Conservation (phyloP, 2,797 vertebrate species). For the Toxotes lorentzi region DNA sequence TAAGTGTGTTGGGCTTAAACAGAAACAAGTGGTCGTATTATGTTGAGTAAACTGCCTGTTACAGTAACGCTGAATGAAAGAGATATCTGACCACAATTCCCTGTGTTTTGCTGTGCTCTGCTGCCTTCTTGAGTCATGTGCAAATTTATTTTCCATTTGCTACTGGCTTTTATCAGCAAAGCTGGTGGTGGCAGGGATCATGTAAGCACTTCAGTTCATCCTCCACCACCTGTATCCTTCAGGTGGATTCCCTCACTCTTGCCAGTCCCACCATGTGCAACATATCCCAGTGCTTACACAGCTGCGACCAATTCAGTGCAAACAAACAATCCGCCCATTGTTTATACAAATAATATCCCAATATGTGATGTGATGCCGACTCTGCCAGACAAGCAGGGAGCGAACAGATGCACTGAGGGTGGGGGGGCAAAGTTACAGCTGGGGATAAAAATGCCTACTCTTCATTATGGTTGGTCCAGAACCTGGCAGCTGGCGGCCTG, state of each 20-base stretch:
- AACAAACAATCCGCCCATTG: constrained; percentile 79
- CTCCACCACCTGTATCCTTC: constrained; percentile 70
- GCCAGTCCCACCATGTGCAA: constrained; percentile 25
- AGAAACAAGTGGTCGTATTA: constrained; percentile 63
- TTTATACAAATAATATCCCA: constrained; percentile 80
- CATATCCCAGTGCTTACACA: constrained; percentile 54
- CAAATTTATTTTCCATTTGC: constrained; percentile 51
- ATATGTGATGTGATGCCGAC: constrained; percentile 70
- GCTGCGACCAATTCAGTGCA: constrained; percentile 61
- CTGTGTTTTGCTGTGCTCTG: constrained; percentile 54
- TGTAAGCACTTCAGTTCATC: constrained; percentile 7
- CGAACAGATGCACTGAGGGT: constrained; percentile 72
- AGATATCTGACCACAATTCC: constrained; percentile 57
- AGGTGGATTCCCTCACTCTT: constrained; percentile 57
- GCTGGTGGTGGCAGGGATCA: constrained; percentile 4
- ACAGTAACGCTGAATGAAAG: constrained; percentile 46
- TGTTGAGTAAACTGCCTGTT: constrained; percentile 53
- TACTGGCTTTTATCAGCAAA: constrained; percentile 24
- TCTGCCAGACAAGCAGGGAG: constrained; percentile 73
- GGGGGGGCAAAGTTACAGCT: constrained; percentile 58
- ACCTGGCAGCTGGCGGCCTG: constrained; percentile 72
- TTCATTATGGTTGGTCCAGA: constrained; percentile 80
- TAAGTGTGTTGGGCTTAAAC: constrained; percentile 50
- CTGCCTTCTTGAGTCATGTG: constrained; percentile 37
- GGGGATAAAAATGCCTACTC: constrained; percentile 79